Evolutionary conservation across 1,140 invertebrate species (phyloP), one percentile per base, ranked within the genome.

Genomic region (Drosophila orosa): DNA sequence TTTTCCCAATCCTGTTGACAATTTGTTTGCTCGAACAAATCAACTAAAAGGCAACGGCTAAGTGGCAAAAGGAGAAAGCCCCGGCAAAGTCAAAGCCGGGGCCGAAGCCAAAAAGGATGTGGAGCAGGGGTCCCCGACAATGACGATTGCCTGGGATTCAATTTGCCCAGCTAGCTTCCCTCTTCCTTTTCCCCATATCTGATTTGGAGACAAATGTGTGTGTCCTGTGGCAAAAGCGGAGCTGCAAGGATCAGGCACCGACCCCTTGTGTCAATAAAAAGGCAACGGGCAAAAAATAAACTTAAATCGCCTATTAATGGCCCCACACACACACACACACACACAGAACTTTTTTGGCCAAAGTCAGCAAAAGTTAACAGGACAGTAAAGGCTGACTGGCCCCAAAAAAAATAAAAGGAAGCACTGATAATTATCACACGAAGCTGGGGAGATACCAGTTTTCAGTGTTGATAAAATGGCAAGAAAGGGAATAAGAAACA

Each of bases 1-100:
- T 15, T 10, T 35, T 54, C 12, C 65, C 55, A 50, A 72, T 65
- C 68, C 66, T 72, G 78, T 87, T 85, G 78, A 82, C 83, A 87
- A 86, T 82, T 87, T 85, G 82, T 85, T 87, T 87, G 82, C 78
- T 48, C 80, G 83, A 85, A 74, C 82, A 87, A 85, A 82, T 85
- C 83, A 85, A 78, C 65, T 71, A 87, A 85, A 78, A 78, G 78
- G 82, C 74, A 80, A 57, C 50, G 76, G 67, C 79, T 65, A 75
- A 84, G 73, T 66, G 65, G 62, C 73, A 67, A 79, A 68, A 66
- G 45, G 72, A 62, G 48, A 57, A 78, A 42, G 60, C 25, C 58
- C 45, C 42, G 58, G 42, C 24, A 65, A 61, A 85, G 77, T 40
- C 75, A 85, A 77, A 75, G 67, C 42, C 45, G 48, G 33, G 50